A percentile compares a stretch with the other conserved stretches of the same genome.
Conservation (phyloP, 2,888 invertebrate genomes). For the Agrochola circellaris region DNA sequence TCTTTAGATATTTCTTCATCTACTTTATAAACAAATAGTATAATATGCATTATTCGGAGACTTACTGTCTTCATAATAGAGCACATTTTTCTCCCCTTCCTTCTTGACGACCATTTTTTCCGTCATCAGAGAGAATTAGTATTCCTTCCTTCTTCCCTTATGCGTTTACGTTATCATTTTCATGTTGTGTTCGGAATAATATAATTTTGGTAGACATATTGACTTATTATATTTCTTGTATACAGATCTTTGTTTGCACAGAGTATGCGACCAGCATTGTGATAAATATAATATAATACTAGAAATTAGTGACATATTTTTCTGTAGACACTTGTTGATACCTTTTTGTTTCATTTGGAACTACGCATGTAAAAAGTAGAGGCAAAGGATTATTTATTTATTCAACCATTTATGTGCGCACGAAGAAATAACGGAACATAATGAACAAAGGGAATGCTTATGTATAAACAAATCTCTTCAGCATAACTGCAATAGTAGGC, state of each 20-base stretch:
- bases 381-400: not conserved
- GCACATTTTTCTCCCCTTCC: not conserved
- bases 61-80: not conserved
- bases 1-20: not conserved
- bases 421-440: not conserved
- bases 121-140: constrained; percentile 39
- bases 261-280: not conserved
- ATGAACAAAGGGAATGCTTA: not conserved
- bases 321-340: not conserved
- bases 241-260: constrained; percentile 14
- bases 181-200: constrained; percentile 38
- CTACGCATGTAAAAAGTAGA: not conserved
- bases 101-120: not conserved
- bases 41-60: not conserved
- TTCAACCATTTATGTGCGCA: not conserved
- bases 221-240: constrained; percentile 8
- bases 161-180: constrained; percentile 32
- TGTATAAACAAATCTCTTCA: not conserved
- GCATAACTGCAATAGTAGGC: not conserved
- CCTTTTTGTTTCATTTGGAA: not conserved
- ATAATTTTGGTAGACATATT: constrained; percentile 24
- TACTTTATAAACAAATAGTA: not conserved
- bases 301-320: not conserved
- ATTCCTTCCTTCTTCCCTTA: constrained; percentile 26
- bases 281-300: not conserved